Base-by-base conservation (phyloP, 2,888 invertebrate genomes). In the Eupithecia vulgata region DNA sequence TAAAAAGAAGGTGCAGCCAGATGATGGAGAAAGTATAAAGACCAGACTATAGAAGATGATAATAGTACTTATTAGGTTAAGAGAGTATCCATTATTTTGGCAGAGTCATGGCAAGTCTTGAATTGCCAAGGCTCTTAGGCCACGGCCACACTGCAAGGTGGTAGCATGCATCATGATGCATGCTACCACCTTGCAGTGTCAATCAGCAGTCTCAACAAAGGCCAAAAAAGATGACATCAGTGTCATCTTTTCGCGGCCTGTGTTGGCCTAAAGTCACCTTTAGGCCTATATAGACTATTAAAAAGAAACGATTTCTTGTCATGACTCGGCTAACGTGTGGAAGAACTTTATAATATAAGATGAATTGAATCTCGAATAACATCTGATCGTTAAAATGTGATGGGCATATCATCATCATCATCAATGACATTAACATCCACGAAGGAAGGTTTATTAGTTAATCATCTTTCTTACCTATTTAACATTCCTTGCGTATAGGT, bases 1-100 rank as follows among this genome's bases (percentile, higher is more conserved):
- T 76, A 89, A 40, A 57, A 83, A 88, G 84, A 64, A 73, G 34
- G 52, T 62, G 21, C 66, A 67, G n/a, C 13, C 65, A 66, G n/a
- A 72, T 13, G 45, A 64, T 59, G 73, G 75, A 70, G 67, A 76
- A n/a, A 67, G 68, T 71, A 73, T 71, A 67, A 79, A 78, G 57
- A 79, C 79, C 1, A 78, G 76, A 48, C 72, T 79, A 17, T 79
- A 71, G 74, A 70, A 5, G 21, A 62, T 12, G 12, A 17, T 68
- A 66, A 45, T 21, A n/a, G n/a, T n/a, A 12, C n/a, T 5, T 48
- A 13, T 21, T 21, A 12, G 0, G 21, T 52, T 52, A 52, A 21
- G 6, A 48, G n/a, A 48, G 15, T 5, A 21, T 52, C 52, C 17
- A 21, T 45, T 52, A 21, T 12, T 4, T 52, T 52, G 52, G n/a